A percentile compares a stretch with the other conserved stretches of the same genome.
Evolutionary conservation across 2,888 invertebrate species (phyloP).

Genomic region (Pseudanteris insignis): DNA sequence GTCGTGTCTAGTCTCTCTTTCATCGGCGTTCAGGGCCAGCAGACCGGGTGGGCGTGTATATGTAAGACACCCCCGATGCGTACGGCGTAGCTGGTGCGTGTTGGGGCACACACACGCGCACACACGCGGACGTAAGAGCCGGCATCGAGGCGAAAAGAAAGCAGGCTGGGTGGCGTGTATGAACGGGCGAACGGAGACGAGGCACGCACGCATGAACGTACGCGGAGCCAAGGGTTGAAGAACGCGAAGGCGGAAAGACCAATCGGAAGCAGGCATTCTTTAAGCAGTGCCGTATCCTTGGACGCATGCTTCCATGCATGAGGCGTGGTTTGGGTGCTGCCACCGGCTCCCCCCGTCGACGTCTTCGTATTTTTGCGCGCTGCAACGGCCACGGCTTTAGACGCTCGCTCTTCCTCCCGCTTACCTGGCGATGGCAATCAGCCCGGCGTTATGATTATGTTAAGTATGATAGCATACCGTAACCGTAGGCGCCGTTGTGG

Average conservation of each 20-base stretch:
- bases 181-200: slow-evolving; percentile 32
- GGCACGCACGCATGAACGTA: slow-evolving; percentile 44
- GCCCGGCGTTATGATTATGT: slow-evolving; percentile 43
- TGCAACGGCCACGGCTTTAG: slow-evolving; percentile 14
- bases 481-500: slow-evolving; percentile 35
- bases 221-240: slow-evolving; percentile 49
- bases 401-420: slow-evolving; percentile 5
- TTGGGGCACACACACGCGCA: slow-evolving; percentile 28
- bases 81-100: too few relatives aligned
- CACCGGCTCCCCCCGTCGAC: slow-evolving; percentile 37
- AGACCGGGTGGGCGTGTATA: slow-evolving; percentile 37
- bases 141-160: slow-evolving; percentile 43
- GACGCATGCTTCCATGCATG: slow-evolving; percentile 59
- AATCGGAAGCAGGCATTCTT: slow-evolving; percentile 66
- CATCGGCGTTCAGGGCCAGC: slow-evolving; percentile 7
- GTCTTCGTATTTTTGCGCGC: slow-evolving; percentile 24
- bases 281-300: slow-evolving; percentile 58
- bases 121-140: slow-evolving; percentile 4
- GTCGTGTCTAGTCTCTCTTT: slow-evolving; percentile 23
- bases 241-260: slow-evolving; percentile 54
- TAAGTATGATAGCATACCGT: slow-evolving; percentile 42
- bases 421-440: slow-evolving; percentile 39
- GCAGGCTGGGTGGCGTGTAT: slow-evolving; percentile 29
- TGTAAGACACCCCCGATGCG: slow-evolving; percentile 31
- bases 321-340: slow-evolving; percentile 60